Evolutionary conservation across 2,113 vertebrate genomes (phyloP).

Genomic region (Cyrtonyx montezumae): DNA sequence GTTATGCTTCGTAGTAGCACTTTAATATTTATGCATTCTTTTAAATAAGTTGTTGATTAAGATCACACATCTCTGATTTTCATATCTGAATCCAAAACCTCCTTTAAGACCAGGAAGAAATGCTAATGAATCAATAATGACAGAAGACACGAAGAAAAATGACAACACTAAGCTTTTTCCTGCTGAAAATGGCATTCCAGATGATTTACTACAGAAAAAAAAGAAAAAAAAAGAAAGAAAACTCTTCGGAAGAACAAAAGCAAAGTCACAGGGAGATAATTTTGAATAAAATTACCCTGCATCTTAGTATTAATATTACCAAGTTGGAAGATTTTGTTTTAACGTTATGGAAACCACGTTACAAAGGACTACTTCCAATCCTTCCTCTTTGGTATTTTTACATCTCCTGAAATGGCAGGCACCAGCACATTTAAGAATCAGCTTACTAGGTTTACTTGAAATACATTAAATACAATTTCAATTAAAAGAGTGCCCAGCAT

Average conservation of each 20-base stretch:
- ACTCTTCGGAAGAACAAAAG: not conserved
- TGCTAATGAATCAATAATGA: not conserved
- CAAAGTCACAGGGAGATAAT: not conserved
- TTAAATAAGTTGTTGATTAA: not conserved
- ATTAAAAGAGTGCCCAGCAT: not conserved
- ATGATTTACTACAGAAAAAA: not conserved
- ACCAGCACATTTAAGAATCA: not conserved
- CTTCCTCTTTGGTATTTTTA: not conserved
- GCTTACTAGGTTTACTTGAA: not conserved
- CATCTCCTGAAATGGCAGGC: not conserved
- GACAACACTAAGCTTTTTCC: not conserved
- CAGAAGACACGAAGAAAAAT: not conserved
- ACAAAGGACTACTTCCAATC: not conserved
- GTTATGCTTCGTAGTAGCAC: not conserved
- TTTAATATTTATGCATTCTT: not conserved
- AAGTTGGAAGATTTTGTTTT: not conserved
- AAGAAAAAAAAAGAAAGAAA: not conserved
- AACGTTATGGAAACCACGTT: not conserved
- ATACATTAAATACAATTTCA: not conserved
- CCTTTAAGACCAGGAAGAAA: constrained; percentile 21
- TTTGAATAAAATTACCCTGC: not conserved
- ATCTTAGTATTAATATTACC: not conserved
- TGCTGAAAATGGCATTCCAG: not conserved
- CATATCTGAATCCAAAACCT: not conserved
- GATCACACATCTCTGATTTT: not conserved